Base-by-base conservation (phyloP, 2,888 invertebrate genomes). In the Aleiodes alternator region DNA sequence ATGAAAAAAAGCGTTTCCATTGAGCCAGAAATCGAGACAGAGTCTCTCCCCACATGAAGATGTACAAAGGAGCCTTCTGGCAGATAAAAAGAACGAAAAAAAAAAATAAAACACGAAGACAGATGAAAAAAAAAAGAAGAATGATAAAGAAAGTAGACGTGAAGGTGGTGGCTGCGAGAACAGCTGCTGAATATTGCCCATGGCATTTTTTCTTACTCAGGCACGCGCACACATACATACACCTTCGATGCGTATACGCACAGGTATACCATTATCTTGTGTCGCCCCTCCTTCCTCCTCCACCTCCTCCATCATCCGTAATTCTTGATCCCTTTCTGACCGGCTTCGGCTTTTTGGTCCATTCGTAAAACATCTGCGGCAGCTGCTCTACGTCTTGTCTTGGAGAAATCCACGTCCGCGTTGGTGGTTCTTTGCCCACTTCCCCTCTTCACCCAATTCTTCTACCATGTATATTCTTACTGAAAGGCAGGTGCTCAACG, bases 311-410 rank as follows among this genome's bases (percentile, higher is more conserved):
- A 8, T 55, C 11, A 11, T 4, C 71, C 34, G 66, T 71, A 31
- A n/a, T 75, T 57, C 43, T 23, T 53, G 53, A 74, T 75, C 57
- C 64, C 48, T 64, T 64, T 64, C 64, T 64, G 64, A 64, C 64
- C 64, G 23, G 43, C 64, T 64, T 43, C 23, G 57, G 72, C 16
- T 84, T 84, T 81, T 82, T 83, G 82, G 81, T 81, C 84, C 82
- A 81, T 79, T 64, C 68, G 68, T 51, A 51, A 82, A 88, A 87
- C 88, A 88, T 88, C 88, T 88, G 88, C 88, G 87, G 87, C 89
- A 89, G 89, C 88, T 89, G 88, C 86, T 81, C 84, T 80, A 81
- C 80, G 80, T 82, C 81, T 51, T 51, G 80, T 82, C 81, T 51
- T 51, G 12, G 51, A 68, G 68, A 51, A 68, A 68, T 14, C n/a